Base-by-base conservation (phyloP, 2,888 invertebrate genomes). In the Sturmia bella region DNA sequence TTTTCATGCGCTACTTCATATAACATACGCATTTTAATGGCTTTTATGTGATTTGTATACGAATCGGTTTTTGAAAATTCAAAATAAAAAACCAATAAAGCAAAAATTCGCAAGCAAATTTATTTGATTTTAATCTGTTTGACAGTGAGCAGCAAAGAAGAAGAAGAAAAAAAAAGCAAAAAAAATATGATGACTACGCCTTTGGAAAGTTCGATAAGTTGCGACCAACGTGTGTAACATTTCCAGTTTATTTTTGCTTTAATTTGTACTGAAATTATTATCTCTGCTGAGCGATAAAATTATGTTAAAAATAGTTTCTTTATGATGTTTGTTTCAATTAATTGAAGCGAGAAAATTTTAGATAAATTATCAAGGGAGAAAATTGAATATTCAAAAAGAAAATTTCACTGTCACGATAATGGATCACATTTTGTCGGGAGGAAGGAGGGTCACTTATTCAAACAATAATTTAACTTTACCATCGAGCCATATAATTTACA, bases 41-140 rank as follows among this genome's bases (percentile, higher is more conserved):
- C 41, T 78, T 78, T 78, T 82, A 70, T 82, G 82, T 78, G 82
- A 78, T 82, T 82, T 82, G 78, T 78, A 56, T 78, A 66, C 50
- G 59, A 70, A 82, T 52, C 24, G 39, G 52, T 45, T 66, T 32
- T 32, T 7, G 32, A 32, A 32, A 41, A 54, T 39, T 39, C 48
- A 57, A 27, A 6, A 2, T 9, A 27, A 45, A 48, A 48, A 45
- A 39, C 12, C 21, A 17, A 21, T 37, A 3, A 24, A 15, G 11
- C 4, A 19, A 27, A 68, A 21, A 69, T 37, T 59, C 13, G 0
- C 0, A 39, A 77, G 56, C 54, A 12, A 66, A 66, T 78, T 73
- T 73, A 73, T 79, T 37, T 37, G 73, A 78, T 73, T 79, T 68
- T 79, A 79, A 73, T 79, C 72, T 54, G 43, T 68, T 72, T 64